A percentile compares a stretch with the other conserved stretches of the same genome.
Evolutionary conservation across 2,113 vertebrate genomes (phyloP).

Genomic region (Motacilla tschutschensis): DNA sequence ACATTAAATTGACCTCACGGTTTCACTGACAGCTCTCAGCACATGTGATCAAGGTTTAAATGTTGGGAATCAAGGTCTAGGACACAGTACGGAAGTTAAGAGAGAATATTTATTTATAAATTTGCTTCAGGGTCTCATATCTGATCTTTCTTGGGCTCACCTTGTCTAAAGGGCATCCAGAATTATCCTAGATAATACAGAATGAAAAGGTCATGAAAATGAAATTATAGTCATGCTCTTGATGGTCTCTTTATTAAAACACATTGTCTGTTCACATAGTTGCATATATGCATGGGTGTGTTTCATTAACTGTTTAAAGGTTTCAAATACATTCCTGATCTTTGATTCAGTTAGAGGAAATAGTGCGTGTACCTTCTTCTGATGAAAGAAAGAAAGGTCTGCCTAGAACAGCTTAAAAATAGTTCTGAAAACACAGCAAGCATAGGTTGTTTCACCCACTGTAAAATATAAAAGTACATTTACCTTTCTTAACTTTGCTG

Average conservation of each 20-base stretch:
- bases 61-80: neutral
- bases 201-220: neutral
- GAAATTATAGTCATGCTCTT: neutral
- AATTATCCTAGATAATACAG: neutral
- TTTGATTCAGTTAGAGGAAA: neutral
- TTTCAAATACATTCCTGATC: neutral
- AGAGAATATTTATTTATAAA: neutral
- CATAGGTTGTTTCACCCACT: neutral
- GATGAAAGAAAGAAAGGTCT: neutral
- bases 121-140: neutral
- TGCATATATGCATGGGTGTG: neutral
- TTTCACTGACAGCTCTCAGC: neutral
- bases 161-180: neutral
- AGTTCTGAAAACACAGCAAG: neutral
- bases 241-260: neutral
- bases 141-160: neutral
- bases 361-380: neutral
- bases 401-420: neutral
- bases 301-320: neutral
- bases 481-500: slow-evolving; percentile 88
- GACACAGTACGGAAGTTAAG: neutral
- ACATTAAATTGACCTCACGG: neutral
- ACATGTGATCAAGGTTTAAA: neutral
- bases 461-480: neutral
- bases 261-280: neutral